Percentiles rank a stretch among this genome's conserved stretches.
Conservation (phyloP, 2,797 vertebrate genomes). For the Vultur gryphus region DNA sequence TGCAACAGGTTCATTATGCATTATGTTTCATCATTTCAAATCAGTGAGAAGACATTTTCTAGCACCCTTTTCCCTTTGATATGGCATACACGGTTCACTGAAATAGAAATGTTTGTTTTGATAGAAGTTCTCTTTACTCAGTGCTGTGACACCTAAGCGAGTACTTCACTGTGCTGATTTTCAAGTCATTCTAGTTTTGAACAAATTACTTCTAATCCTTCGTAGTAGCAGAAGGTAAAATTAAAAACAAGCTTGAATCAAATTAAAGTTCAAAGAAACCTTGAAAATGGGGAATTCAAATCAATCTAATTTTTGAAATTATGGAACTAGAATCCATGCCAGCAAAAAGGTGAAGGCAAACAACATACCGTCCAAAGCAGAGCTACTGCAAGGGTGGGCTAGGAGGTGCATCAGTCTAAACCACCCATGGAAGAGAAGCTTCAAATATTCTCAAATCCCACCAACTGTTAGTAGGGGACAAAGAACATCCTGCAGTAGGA, state of each 20-base stretch:
- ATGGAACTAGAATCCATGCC: background rate
- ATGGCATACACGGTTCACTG: background rate
- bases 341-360: background rate
- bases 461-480: background rate
- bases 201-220: background rate
- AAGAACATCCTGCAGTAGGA: background rate
- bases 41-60: background rate
- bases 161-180: background rate
- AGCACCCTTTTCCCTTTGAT: background rate
- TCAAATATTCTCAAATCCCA: background rate
- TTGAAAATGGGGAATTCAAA: background rate
- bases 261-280: background rate
- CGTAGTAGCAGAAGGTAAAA: background rate
- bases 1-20: background rate
- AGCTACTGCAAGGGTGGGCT: background rate
- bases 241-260: background rate
- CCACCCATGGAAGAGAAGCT: background rate
- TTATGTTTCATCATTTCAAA: background rate
- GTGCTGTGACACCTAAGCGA: fast-evolving
- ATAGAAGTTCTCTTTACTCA: background rate
- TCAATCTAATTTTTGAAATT: background rate
- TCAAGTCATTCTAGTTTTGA: background rate
- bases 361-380: background rate
- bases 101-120: background rate
- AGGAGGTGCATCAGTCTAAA: background rate